These are phyloP conservation scores for Lochmaea crataegi DNA, from an alignment of 2,888 invertebrate genomes.

Conservation along the genomic window DNA sequence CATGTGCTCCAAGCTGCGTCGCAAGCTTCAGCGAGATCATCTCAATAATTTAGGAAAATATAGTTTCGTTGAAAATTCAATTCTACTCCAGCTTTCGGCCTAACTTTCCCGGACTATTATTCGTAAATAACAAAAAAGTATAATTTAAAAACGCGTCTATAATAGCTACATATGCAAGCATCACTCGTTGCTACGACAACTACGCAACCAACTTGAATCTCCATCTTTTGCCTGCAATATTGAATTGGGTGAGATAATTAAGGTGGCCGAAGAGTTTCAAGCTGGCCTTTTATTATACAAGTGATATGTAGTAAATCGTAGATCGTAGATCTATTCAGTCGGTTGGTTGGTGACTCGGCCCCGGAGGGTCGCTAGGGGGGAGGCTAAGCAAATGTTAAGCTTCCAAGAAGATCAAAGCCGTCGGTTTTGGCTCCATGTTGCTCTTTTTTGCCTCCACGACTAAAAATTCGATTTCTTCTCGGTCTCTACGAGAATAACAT, in stretches of 20 bases:
- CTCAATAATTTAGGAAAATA: too few species aligned
- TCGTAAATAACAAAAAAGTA: too few species aligned
- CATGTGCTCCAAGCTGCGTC: too few species aligned
- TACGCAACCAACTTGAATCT: conserved; percentile 37
- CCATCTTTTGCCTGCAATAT: conserved; percentile 5
- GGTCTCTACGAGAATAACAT: conserved; percentile 89
- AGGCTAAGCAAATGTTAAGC: conserved; percentile 92
- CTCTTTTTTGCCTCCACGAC: conserved; percentile 95
- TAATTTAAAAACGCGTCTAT: too few species aligned
- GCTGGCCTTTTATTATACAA: conserved; percentile 43
- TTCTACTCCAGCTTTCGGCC: too few species aligned
- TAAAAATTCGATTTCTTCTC: conserved; percentile 91
- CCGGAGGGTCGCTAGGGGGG: conserved; percentile 83
- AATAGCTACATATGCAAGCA: conserved; percentile 49
- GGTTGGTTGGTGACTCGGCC: conserved; percentile 71
- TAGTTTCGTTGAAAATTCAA: too few species aligned
- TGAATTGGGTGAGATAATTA: conserved; percentile 39
- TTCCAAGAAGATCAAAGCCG: conserved; percentile 90
- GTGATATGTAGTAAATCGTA: conserved; percentile 47
- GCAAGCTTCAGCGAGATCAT: too few species aligned
- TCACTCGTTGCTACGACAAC: conserved; percentile 51
- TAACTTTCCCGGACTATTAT: too few species aligned
- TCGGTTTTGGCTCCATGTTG: conserved; percentile 91
- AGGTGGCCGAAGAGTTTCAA: conserved; percentile 23
- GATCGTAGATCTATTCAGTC: conserved; percentile 69